phyloP scores from a whole-genome alignment of 2,888 invertebrate species.

The Gonocerus acuteangulatus region DNA sequence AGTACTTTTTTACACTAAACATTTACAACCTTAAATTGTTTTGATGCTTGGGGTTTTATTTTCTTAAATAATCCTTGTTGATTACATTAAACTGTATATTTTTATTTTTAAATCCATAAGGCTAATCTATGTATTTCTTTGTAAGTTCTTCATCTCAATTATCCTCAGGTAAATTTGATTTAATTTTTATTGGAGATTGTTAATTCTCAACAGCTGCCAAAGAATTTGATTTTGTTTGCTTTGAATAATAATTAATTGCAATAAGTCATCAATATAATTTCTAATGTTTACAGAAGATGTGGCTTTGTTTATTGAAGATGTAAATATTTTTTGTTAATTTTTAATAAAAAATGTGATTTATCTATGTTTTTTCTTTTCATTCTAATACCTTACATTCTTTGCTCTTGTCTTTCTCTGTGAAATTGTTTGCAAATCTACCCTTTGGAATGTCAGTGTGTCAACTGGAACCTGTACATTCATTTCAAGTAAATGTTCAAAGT shows the following conservation, averaged over 20 bases:
- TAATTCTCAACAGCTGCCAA: not conserved
- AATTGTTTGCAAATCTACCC: no score
- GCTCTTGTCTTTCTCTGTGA: no score
- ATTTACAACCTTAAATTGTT: no score
- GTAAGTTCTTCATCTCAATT: not conserved
- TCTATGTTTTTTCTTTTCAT: not conserved
- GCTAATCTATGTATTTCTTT: no score
- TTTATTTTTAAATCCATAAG: no score
- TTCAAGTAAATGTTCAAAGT: no score
- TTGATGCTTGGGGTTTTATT: no score
- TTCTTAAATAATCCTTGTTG: no score
- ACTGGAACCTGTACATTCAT: no score
- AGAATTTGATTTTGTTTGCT: not conserved
- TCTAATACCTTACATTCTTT: not conserved
- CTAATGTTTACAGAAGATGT: not conserved
- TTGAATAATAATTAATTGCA: not conserved
- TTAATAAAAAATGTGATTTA: not conserved
- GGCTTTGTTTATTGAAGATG: not conserved
- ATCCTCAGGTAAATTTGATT: not conserved
- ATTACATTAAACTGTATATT: no score
- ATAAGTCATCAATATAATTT: not conserved
- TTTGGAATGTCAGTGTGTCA: no score
- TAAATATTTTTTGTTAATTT: conserved; percentile 1
- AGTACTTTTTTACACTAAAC: no score
- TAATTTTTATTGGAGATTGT: not conserved